Evolutionary conservation across 2,888 invertebrate genomes (phyloP).

Genomic region (Carterocephalus palaemon): DNA sequence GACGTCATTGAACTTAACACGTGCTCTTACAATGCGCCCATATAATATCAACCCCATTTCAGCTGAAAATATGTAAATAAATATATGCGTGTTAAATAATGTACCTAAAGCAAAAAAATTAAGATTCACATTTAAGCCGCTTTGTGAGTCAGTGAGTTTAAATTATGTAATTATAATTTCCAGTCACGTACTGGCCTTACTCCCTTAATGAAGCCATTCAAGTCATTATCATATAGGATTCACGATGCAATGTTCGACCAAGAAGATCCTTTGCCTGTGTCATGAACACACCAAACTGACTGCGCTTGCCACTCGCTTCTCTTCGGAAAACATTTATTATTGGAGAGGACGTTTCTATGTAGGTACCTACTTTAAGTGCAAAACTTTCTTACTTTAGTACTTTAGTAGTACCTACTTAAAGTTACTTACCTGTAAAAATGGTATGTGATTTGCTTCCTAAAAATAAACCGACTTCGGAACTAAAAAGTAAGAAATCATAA

Average conservation of each 20-base stretch:
- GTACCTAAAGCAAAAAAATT: slow-evolving; percentile 9
- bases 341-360: not conserved
- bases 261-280: slow-evolving; percentile 10
- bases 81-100: slow-evolving; percentile 10
- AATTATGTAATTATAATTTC: slow-evolving; percentile 37
- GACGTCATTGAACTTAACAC: slow-evolving; percentile 9
- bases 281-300: too few species aligned
- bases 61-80: slow-evolving; percentile 12
- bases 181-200: slow-evolving; percentile 53
- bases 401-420: too few species aligned
- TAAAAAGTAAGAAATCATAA: too few species aligned
- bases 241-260: slow-evolving; percentile 21
- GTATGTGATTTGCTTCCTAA: too few species aligned
- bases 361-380: too few species aligned
- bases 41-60: slow-evolving; percentile 18
- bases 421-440: too few species aligned
- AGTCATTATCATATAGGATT: slow-evolving; percentile 42
- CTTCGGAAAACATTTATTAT: too few species aligned
- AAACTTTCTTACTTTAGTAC: too few species aligned
- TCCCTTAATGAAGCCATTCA: slow-evolving; percentile 60
- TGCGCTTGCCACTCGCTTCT: too few species aligned
- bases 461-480: too few species aligned
- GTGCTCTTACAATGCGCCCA: slow-evolving; percentile 20
- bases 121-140: slow-evolving; percentile 11
- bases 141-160: slow-evolving; percentile 16